phyloP scores from a whole-genome alignment of 1,140 invertebrate genomes.

The Camponotus vicinus region DNA sequence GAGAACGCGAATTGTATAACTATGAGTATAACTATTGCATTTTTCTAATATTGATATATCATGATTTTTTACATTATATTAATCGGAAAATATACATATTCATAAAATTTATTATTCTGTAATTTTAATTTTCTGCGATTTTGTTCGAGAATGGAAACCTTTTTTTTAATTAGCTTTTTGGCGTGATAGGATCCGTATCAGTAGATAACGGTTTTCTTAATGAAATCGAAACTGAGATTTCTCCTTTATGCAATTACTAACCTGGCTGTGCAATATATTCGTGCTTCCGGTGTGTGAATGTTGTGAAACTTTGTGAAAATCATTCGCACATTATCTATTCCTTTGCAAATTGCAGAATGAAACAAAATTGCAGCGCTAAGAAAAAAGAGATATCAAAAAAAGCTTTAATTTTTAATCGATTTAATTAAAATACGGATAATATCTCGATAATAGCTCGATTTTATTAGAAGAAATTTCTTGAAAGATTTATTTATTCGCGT shows the following conservation, averaged over 20 bases:
- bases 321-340: constrained; percentile 8
- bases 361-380: constrained; percentile 17
- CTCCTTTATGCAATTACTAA: constrained; percentile 60
- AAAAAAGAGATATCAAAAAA: not conserved
- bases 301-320: constrained; percentile 60
- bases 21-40: not conserved
- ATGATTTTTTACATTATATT: not conserved
- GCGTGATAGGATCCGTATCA: constrained; percentile 28
- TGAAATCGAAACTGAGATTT: constrained; percentile 53
- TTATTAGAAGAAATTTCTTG: not conserved
- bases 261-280: constrained; percentile 42
- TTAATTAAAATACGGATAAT: not conserved
- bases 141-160: not conserved
- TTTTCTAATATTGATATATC: not conserved
- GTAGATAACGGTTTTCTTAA: constrained; percentile 32
- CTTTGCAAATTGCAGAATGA: constrained; percentile 13
- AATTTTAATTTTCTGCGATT: not conserved
- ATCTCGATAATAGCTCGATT: not conserved
- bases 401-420: not conserved
- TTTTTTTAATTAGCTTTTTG: constrained; percentile 8
- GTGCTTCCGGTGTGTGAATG: constrained; percentile 32
- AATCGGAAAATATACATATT: constrained; percentile 1
- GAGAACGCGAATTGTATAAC: constrained; percentile 26
- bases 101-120: not conserved
- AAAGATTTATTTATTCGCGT: not conserved